Evolutionary conservation across 2,797 vertebrate genomes (phyloP), one percentile per base, ranked within the genome.

Genomic region (Sebastes goodei): DNA sequence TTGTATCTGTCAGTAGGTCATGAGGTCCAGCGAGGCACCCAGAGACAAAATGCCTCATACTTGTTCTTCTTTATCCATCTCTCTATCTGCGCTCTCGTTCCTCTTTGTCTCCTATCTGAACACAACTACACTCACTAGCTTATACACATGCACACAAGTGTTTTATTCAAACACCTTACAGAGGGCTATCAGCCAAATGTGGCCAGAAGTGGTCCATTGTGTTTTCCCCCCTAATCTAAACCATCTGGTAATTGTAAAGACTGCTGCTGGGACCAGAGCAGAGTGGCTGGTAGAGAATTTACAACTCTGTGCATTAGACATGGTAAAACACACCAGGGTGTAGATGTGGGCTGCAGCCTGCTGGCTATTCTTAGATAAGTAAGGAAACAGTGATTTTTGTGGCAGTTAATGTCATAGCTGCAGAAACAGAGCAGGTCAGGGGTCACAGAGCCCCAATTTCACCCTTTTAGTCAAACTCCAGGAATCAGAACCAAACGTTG

Each of bases 301-400:
- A 86, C 80, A 89, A 74, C 78, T 76, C 64, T 77, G 73, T 82
- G 84, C 63, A 62, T 90, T 90, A 84, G 81, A 78, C 78, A 84
- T 76, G 62, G 76, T 79, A 85, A 86, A 81, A 84, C 49, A 70
- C 63, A 82, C n/a, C 67, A 52, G 63, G 53, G 81, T 77, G 71
- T 32, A 29, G 61, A 65, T 55, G 27, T 30, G 75, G 82, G 49
- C 71, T 59, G 68, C 35, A 69, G 74, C 63, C 83, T 71, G 57
- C 73, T 12, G 71, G 74, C 55, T 78, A 80, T 76, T 90, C 72
- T 78, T 76, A 56, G 62, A 68, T 35, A 30, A 38, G 21, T 80
- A 63, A 64, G 81, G 71, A 83, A 83, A 82, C 74, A 75, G 20
- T 38, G n/a, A 53, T 77, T 61, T 74, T 63, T 71, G 55, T 42